These are phyloP conservation scores for Scaptomyza tumidula DNA, from an alignment of 2,888 invertebrate species.

Conservation along the genomic window DNA sequence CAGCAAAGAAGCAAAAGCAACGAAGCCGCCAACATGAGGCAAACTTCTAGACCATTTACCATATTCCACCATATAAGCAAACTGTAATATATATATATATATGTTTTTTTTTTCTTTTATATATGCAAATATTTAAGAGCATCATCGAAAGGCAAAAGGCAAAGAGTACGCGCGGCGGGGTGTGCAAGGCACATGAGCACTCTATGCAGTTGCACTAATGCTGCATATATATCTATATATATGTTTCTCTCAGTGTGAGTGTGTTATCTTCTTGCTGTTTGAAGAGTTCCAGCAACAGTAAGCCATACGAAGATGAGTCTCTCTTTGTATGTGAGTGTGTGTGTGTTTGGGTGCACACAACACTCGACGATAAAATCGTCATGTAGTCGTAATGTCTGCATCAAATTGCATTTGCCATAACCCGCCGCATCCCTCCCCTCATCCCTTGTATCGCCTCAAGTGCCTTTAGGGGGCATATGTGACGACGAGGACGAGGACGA, in stretches of 20 bases:
- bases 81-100: slow-evolving; percentile 35
- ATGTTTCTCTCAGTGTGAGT: slow-evolving; percentile 20
- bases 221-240: slow-evolving; percentile 15
- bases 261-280: slow-evolving; percentile 46
- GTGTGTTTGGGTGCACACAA: slow-evolving; percentile 46
- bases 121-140: slow-evolving; percentile 80
- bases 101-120: slow-evolving; percentile 58
- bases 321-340: slow-evolving; percentile 28
- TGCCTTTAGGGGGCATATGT: slow-evolving; percentile 58
- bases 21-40: slow-evolving; percentile 35
- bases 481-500: slow-evolving; percentile 34
- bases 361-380: slow-evolving; percentile 80
- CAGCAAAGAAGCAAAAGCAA: not conserved
- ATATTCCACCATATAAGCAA: slow-evolving; percentile 74
- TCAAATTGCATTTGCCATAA: slow-evolving; percentile 75
- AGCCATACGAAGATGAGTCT: slow-evolving; percentile 59
- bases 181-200: slow-evolving; percentile 1
- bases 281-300: slow-evolving; percentile 53
- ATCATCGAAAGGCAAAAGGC: slow-evolving; percentile 77
- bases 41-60: slow-evolving; percentile 78
- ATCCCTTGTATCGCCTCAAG: slow-evolving; percentile 29
- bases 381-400: slow-evolving; percentile 80
- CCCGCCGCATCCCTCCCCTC: slow-evolving; percentile 17
- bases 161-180: slow-evolving; percentile 39
- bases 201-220: slow-evolving; percentile 53